A percentile compares a stretch with the other conserved stretches of the same genome.
phyloP scores from a whole-genome alignment of 64 coral and sea anemone species.

The Orbicella faveolata region DNA sequence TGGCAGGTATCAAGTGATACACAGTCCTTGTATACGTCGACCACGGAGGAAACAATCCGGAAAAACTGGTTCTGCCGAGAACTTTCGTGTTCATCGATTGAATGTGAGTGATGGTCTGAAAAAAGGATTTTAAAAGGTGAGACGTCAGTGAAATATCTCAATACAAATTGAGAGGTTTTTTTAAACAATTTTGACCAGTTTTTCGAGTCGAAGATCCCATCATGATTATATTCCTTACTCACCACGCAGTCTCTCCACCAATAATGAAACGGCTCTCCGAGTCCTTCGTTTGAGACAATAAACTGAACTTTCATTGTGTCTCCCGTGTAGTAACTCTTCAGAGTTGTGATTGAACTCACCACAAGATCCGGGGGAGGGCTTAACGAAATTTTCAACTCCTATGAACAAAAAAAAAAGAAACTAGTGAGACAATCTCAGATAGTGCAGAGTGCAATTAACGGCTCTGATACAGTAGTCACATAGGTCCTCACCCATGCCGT shows the following conservation, averaged over 20 bases:
- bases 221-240: neutral
- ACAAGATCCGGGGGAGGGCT: constrained; percentile 79
- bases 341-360: constrained; percentile 23
- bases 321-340: constrained; percentile 43
- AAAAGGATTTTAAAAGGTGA: neutral
- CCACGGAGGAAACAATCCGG: constrained; percentile 50
- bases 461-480: too few species aligned
- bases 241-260: constrained; percentile 85
- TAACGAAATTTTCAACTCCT: constrained; percentile 35
- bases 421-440: too few species aligned
- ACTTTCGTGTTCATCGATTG: neutral
- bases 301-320: constrained; percentile 47
- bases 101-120: constrained; percentile 44
- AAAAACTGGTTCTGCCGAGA: constrained; percentile 36
- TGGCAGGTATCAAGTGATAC: constrained; percentile 22
- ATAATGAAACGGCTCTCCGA: constrained; percentile 62
- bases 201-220: too few species aligned
- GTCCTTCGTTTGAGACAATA: constrained; percentile 62
- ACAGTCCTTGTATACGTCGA: constrained; percentile 41
- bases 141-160: neutral
- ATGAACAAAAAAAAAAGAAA: neutral
- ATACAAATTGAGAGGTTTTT: too few species aligned
- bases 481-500: too few species aligned
- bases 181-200: too few species aligned
- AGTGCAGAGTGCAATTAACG: too few species aligned